Evolutionary conservation across 2,113 vertebrate genomes (phyloP).

Genomic region (Crocuta crocuta): DNA sequence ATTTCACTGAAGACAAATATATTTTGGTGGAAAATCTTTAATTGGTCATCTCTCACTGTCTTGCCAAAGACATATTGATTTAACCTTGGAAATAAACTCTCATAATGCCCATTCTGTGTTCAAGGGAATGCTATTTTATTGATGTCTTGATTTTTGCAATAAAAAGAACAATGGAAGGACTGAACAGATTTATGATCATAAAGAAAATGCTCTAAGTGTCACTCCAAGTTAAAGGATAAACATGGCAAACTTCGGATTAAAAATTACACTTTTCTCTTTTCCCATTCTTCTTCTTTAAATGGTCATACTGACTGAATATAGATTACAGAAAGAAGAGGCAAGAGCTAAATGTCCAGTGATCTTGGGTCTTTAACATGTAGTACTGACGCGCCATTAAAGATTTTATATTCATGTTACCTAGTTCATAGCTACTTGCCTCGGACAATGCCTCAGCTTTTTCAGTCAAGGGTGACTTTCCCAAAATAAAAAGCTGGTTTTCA

Average conservation of each 20-base stretch:
- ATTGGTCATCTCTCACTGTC: not conserved
- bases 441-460: not conserved
- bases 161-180: not conserved
- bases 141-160: not conserved
- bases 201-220: not conserved
- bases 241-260: not conserved
- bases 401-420: not conserved
- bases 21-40: conserved; percentile 24
- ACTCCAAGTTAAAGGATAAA: not conserved
- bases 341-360: not conserved
- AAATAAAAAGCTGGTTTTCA: not conserved
- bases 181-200: not conserved
- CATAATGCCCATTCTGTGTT: not conserved
- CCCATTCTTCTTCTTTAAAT: conserved; percentile 33
- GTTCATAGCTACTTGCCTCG: not conserved
- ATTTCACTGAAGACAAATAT: not conserved
- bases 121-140: not conserved
- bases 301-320: not conserved
- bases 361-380: not conserved
- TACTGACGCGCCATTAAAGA: not conserved
- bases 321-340: not conserved
- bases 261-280: not conserved
- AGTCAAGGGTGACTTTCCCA: not conserved
- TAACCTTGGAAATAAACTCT: not conserved
- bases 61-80: not conserved